A percentile compares a stretch with the other conserved stretches of the same genome.
Evolutionary conservation across 2,888 invertebrate species (phyloP).

Genomic region (Cataglyphis cursor): DNA sequence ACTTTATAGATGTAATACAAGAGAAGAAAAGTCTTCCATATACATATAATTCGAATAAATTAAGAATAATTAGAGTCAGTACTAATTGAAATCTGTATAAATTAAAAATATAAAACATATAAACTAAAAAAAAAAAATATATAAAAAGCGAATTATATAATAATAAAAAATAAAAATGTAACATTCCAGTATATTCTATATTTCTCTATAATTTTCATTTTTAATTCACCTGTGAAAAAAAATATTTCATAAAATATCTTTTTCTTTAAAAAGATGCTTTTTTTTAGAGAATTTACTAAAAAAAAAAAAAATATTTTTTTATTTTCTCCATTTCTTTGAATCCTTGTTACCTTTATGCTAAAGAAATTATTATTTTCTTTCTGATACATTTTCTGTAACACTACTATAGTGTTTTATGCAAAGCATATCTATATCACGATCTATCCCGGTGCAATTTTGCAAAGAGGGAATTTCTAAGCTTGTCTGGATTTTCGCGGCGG

Average conservation of each 20-base stretch:
- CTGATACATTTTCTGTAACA: neutral
- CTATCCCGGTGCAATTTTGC: constrained; percentile 9
- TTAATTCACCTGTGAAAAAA: neutral
- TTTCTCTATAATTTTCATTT: neutral
- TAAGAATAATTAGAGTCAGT: neutral
- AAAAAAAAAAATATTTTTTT: no score
- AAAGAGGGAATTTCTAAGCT: constrained; percentile 30
- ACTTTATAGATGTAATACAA: no score
- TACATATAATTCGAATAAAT: neutral
- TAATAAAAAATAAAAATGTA: neutral
- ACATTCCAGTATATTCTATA: no score
- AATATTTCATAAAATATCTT: neutral
- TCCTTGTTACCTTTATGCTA: neutral
- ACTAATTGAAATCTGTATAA: neutral
- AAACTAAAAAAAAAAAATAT: neutral
- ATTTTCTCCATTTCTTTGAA: neutral
- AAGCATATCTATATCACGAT: neutral
- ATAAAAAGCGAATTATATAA: neutral
- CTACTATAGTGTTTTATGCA: neutral
- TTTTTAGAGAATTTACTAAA: neutral
- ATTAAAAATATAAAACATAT: neutral
- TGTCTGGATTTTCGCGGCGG: constrained; percentile 25
- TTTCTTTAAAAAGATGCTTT: neutral
- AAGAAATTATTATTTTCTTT: neutral
- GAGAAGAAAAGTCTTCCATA: neutral